Conservation (phyloP, 2,888 invertebrate genomes). For the Limenitis camilla region DNA sequence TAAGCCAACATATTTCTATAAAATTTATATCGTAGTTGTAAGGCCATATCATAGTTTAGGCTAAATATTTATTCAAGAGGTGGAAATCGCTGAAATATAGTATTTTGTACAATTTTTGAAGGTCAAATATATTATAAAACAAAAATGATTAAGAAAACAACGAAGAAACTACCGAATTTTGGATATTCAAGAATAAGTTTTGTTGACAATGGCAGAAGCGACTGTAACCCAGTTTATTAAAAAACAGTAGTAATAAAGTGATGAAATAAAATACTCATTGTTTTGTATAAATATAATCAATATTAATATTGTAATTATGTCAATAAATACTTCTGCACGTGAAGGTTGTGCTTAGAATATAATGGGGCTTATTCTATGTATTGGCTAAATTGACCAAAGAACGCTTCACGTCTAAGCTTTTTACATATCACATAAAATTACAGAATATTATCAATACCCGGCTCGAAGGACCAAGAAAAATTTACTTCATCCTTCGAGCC, state of each 20-base stretch:
- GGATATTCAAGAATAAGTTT: too few relatives aligned
- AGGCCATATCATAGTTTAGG: slow-evolving; percentile 37
- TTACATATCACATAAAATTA: slow-evolving; percentile 36
- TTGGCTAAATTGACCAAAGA: slow-evolving; percentile 49
- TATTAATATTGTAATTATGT: background rate
- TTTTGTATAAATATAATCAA: slow-evolving; percentile 5
- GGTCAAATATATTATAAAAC: background rate
- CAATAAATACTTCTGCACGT: background rate
- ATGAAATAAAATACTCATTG: too few relatives aligned
- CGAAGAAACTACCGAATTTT: too few relatives aligned
- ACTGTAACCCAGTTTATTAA: too few relatives aligned
- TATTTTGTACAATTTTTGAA: slow-evolving; percentile 5
- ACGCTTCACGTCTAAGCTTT: slow-evolving; percentile 41
- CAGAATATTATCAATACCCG: too few relatives aligned
- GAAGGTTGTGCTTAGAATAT: slow-evolving; percentile 16
- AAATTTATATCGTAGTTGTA: slow-evolving; percentile 21
- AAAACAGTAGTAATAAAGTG: too few relatives aligned
- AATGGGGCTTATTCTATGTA: background rate
- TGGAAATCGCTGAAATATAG: background rate
- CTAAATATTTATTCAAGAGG: slow-evolving; percentile 28
- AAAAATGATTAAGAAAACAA: background rate
- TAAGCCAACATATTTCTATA: too few relatives aligned
- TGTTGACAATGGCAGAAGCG: too few relatives aligned
- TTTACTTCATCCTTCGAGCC: too few relatives aligned
- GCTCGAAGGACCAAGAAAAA: too few relatives aligned